Conservation (phyloP, 2,113 vertebrate species). For the Ammodytes marinus region DNA sequence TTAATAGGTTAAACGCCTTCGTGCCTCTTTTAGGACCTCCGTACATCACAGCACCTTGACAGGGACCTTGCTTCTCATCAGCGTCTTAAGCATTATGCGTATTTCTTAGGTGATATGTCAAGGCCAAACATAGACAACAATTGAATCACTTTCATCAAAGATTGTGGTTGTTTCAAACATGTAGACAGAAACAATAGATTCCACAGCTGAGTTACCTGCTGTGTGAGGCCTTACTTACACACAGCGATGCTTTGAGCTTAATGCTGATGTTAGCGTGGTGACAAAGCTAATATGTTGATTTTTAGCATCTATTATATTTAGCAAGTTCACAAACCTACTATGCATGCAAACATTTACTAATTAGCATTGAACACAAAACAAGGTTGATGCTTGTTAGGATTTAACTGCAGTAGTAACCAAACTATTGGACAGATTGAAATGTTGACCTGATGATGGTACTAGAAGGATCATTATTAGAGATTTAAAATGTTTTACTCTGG, state of each 20-base stretch:
- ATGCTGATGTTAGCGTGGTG: not conserved
- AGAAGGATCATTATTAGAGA: not conserved
- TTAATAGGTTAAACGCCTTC: not conserved
- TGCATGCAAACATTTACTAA: not conserved
- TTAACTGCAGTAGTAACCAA: not conserved
- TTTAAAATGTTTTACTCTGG: too few species aligned
- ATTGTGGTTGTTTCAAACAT: not conserved
- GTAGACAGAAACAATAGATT: not conserved
- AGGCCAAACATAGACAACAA: not conserved
- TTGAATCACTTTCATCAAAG: not conserved
- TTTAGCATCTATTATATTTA: not conserved
- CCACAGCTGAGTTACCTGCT: not conserved
- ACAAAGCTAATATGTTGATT: not conserved
- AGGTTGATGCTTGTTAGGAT: not conserved
- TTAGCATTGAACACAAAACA: not conserved
- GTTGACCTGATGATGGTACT: not conserved
- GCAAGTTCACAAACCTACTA: not conserved
- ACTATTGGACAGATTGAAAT: not conserved
- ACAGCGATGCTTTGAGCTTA: not conserved
- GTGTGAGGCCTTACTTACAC: not conserved
- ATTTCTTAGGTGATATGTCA: not conserved
- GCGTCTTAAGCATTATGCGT: not conserved
- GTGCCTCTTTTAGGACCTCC: constrained; percentile 3
- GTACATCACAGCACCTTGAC: not conserved
- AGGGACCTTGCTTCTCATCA: not conserved